These are phyloP conservation scores for Chiropotes sagulatus DNA, from an alignment of 2,797 vertebrate genomes.

Conservation along the genomic window DNA sequence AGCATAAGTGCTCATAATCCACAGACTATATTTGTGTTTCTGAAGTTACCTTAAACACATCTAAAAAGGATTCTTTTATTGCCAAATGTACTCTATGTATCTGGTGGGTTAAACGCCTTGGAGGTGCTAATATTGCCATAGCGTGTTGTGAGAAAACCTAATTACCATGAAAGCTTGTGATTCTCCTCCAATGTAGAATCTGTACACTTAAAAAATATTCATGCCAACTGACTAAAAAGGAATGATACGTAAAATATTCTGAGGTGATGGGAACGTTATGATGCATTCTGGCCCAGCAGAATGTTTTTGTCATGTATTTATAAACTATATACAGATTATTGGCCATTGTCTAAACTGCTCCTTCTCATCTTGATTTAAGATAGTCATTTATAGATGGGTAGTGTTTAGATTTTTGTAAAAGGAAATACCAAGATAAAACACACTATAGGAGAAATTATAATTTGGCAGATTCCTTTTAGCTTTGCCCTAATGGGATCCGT, in stretches of 20 bases:
- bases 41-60: neutral
- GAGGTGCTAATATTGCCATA: neutral
- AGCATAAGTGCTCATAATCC: neutral
- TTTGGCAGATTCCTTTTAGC: slow-evolving; percentile 27
- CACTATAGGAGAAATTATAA: neutral
- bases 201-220: neutral
- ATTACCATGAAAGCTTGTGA: neutral
- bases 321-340: neutral
- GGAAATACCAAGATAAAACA: neutral
- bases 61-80: neutral
- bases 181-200: slow-evolving; percentile 32
- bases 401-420: slow-evolving; percentile 13
- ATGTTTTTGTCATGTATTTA: slow-evolving; percentile 46
- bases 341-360: neutral
- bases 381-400: slow-evolving; percentile 36
- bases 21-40: neutral
- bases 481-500: neutral
- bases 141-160: neutral
- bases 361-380: slow-evolving; percentile 10
- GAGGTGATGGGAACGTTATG: neutral
- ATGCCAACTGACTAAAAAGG: neutral
- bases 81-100: neutral
- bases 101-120: neutral
- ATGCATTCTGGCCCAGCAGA: neutral
- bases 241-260: neutral